phyloP scores from a whole-genome alignment of 2,113 vertebrate genomes.

The Albula glossodonta region DNA sequence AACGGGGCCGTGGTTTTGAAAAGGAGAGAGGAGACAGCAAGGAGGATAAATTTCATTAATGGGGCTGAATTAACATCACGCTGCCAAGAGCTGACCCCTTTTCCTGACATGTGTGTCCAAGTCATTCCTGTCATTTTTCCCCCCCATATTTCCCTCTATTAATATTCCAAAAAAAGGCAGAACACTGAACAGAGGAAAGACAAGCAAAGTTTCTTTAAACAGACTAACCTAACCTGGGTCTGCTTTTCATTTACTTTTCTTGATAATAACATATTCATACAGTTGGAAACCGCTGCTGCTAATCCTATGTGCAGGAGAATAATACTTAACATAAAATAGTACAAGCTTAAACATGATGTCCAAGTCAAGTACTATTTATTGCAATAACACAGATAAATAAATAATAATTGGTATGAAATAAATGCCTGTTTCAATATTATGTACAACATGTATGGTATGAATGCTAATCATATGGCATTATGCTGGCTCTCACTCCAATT shows the following conservation, averaged over 20 bases:
- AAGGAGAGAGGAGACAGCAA: slow-evolving; percentile 66
- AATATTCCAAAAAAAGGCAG: slow-evolving; percentile 76
- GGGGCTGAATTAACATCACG: slow-evolving; percentile 86
- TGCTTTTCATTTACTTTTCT: slow-evolving; percentile 88
- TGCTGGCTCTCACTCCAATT: not conserved
- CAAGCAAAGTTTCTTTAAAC: slow-evolving; percentile 78
- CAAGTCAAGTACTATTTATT: too few relatives aligned
- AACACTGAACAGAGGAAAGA: slow-evolving; percentile 61
- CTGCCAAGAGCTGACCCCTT: slow-evolving; percentile 86
- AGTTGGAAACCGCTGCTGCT: slow-evolving; percentile 77
- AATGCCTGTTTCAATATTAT: too few relatives aligned
- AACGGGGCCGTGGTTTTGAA: slow-evolving; percentile 72
- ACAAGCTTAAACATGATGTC: too few relatives aligned
- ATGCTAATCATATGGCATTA: not conserved
- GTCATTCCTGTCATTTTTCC: slow-evolving; percentile 76
- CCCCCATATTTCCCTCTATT: slow-evolving; percentile 60
- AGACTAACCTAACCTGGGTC: slow-evolving; percentile 85
- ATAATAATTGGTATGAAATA: too few relatives aligned
- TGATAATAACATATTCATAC: slow-evolving; percentile 95
- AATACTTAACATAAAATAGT: too few relatives aligned
- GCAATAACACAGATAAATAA: too few relatives aligned
- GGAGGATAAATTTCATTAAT: slow-evolving; percentile 91
- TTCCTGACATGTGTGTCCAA: slow-evolving; percentile 88
- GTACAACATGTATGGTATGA: too few relatives aligned
- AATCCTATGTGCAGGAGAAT: slow-evolving; percentile 58